phyloP scores from a whole-genome alignment of 2,113 vertebrate species.

The Pelecanus crispus region DNA sequence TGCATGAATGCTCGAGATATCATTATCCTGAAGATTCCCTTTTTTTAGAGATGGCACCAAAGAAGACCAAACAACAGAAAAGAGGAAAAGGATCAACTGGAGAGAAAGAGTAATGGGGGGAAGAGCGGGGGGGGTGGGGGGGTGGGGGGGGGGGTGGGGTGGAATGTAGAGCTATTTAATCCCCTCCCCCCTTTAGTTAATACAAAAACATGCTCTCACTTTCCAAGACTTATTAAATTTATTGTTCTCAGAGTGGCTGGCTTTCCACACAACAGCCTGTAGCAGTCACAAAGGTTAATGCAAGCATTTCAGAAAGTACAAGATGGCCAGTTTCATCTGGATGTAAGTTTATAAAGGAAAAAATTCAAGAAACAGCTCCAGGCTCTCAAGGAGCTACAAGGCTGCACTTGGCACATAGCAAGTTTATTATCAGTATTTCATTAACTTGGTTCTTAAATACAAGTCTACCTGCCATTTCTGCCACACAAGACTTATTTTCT shows the following conservation, averaged over 20 bases:
- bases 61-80: neutral
- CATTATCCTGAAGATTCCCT: neutral
- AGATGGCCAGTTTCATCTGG: slow-evolving; percentile 2
- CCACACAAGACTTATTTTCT: neutral
- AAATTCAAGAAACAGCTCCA: neutral
- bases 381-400: neutral
- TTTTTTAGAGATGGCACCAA: neutral
- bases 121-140: too few species aligned
- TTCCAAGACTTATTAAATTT: slow-evolving; percentile 38
- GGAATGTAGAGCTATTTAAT: neutral
- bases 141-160: too few species aligned
- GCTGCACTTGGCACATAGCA: neutral
- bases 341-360: neutral
- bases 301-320: neutral
- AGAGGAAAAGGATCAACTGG: neutral
- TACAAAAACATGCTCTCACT: neutral
- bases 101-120: neutral
- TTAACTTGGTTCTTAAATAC: slow-evolving; percentile 45
- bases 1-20: neutral
- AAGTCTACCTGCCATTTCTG: neutral
- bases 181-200: neutral
- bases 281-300: neutral
- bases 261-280: neutral
- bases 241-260: neutral
- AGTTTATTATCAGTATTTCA: slow-evolving; percentile 25